These are phyloP conservation scores for Lasioglossum oenotherae DNA, from an alignment of 2,888 invertebrate species.

Conservation along the genomic window DNA sequence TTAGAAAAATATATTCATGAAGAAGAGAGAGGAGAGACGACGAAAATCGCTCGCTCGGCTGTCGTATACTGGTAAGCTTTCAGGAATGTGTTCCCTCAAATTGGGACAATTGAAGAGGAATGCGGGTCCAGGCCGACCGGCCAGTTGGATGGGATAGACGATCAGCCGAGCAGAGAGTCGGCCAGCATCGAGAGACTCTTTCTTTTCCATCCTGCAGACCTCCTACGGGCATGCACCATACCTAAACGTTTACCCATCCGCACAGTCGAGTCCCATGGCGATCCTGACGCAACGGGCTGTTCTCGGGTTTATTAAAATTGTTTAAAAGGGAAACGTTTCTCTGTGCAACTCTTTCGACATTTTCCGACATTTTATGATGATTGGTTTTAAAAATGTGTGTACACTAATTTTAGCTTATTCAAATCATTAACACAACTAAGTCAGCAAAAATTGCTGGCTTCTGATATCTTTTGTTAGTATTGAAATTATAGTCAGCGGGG, in stretches of 20 bases:
- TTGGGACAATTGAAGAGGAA: slow-evolving; percentile 78
- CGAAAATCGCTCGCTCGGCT: slow-evolving; percentile 16
- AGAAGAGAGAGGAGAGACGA: neutral
- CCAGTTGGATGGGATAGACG: slow-evolving; percentile 4
- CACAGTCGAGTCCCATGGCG: neutral
- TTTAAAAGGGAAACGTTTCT: too few species aligned
- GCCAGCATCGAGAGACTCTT: slow-evolving; percentile 28
- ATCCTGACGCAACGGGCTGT: neutral
- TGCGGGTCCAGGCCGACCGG: slow-evolving; percentile 72
- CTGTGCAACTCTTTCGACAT: too few species aligned
- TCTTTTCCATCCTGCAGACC: slow-evolving; percentile 58
- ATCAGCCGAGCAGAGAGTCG: slow-evolving; percentile 1
- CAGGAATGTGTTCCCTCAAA: slow-evolving; percentile 75
- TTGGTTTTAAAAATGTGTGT: too few species aligned
- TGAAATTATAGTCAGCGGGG: too few species aligned
- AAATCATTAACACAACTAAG: too few species aligned
- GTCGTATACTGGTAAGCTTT: slow-evolving; percentile 56
- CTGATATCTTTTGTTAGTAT: too few species aligned
- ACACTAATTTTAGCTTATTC: too few species aligned
- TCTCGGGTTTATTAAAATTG: neutral
- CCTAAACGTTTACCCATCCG: neutral
- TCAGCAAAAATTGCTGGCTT: too few species aligned
- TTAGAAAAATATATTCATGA: neutral
- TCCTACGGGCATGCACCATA: slow-evolving; percentile 32
- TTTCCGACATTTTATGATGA: too few species aligned